These are phyloP conservation scores for Polia nebulosa DNA, from an alignment of 2,888 invertebrate genomes.

Conservation along the genomic window DNA sequence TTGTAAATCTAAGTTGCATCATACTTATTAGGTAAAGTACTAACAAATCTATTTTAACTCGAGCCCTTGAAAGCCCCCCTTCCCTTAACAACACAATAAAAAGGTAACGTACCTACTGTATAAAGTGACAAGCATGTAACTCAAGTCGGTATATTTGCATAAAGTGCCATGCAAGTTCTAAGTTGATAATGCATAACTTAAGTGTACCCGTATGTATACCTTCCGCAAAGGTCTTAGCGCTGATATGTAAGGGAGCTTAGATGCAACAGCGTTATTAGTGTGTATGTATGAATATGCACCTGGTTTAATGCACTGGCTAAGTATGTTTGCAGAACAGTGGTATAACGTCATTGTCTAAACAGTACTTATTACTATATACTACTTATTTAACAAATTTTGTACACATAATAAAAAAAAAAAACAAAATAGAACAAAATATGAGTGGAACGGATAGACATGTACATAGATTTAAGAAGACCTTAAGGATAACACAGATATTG, in stretches of 20 bases:
- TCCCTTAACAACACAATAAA: constrained; percentile 27
- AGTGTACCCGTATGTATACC: constrained; percentile 10
- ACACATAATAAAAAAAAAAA: too few relatives aligned
- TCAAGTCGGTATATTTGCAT: constrained; percentile 51
- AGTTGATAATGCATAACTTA: constrained; percentile 35
- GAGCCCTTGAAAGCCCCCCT: constrained; percentile 23
- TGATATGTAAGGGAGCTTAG: constrained; percentile 15
- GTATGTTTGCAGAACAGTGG: constrained; percentile 11
- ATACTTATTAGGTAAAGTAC: too few relatives aligned
- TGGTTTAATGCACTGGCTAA: background rate
- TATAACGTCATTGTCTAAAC: background rate
- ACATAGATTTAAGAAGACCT: too few relatives aligned
- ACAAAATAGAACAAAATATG: too few relatives aligned
- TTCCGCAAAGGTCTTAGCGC: constrained; percentile 10
- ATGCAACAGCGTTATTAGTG: constrained; percentile 10
- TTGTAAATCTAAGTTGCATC: too few relatives aligned
- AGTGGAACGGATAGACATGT: too few relatives aligned
- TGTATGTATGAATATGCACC: constrained; percentile 3
- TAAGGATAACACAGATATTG: too few relatives aligned
- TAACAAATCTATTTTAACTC: background rate
- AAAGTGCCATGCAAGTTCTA: constrained; percentile 35
- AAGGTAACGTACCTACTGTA: constrained; percentile 23
- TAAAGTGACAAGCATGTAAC: constrained; percentile 29
- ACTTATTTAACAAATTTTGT: too few relatives aligned
- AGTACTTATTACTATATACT: background rate